Evolutionary conservation across 2,888 invertebrate species (phyloP).

Genomic region (Eugnorisma glareosa): DNA sequence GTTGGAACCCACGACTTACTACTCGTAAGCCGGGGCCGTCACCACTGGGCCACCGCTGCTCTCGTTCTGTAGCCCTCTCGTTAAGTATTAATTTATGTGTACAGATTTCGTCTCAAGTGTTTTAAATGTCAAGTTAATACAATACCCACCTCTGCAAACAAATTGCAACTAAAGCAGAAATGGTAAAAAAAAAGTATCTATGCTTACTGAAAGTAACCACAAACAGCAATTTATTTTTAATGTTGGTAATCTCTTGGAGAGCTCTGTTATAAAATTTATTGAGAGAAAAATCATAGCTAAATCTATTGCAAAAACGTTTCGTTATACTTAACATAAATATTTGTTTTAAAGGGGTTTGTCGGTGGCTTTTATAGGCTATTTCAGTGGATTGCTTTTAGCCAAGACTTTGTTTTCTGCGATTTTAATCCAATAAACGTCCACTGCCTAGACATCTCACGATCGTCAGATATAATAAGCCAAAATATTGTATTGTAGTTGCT

Average conservation of each 20-base stretch:
- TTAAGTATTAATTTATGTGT: conserved; percentile 4
- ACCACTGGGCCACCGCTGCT: no score
- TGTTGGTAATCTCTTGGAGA: conserved; percentile 17
- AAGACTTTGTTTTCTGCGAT: conserved; percentile 28
- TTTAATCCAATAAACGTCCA: conserved; percentile 21
- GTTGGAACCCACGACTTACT: no score
- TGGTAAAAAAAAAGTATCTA: neutral
- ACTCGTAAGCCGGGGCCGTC: no score
- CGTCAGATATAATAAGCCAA: conserved; percentile 2
- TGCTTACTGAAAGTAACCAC: conserved; percentile 37
- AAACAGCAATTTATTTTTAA: conserved; percentile 46
- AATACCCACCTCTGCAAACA: neutral
- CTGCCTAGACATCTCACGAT: neutral
- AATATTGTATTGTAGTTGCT: neutral
- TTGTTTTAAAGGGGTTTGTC: conserved; percentile 69
- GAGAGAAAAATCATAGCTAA: conserved; percentile 54
- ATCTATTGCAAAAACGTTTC: conserved; percentile 66
- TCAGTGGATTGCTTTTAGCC: conserved; percentile 66
- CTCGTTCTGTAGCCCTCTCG: neutral
- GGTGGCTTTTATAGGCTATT: conserved; percentile 72
- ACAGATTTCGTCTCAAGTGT: conserved; percentile 20
- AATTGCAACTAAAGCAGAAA: conserved; percentile 15
- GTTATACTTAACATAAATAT: conserved; percentile 70
- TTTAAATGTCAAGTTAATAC: conserved; percentile 33
- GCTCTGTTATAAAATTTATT: conserved; percentile 52